phyloP scores from a whole-genome alignment of 2,113 vertebrate species.

The Corythaeola cristata region DNA sequence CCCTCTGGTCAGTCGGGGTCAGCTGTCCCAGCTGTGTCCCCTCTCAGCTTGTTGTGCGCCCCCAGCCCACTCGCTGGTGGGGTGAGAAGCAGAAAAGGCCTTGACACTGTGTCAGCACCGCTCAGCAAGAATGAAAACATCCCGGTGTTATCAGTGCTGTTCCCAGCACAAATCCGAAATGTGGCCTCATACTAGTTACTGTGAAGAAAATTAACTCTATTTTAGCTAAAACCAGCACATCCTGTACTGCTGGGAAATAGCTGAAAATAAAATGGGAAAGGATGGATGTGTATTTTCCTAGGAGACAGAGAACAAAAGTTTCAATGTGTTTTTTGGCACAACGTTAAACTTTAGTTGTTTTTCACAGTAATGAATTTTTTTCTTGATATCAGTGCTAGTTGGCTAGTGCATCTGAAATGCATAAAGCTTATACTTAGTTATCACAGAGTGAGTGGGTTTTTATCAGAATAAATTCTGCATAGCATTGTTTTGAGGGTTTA shows the following conservation, averaged over 20 bases:
- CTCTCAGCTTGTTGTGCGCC: no score
- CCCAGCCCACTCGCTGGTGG: no score
- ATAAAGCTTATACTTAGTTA: not conserved
- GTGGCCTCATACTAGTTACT: no score
- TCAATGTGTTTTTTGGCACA: fast-evolving
- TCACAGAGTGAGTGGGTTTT: not conserved
- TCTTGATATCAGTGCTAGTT: fast-evolving
- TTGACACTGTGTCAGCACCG: no score
- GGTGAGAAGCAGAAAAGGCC: no score
- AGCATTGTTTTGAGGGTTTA: not conserved
- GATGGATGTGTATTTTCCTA: fast-evolving
- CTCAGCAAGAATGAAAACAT: no score
- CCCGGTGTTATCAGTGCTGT: no score
- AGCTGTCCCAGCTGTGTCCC: no score
- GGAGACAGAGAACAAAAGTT: fast-evolving
- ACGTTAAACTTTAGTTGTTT: fast-evolving
- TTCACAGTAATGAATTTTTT: not conserved
- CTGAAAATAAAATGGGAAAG: fast-evolving
- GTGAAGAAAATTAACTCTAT: no score
- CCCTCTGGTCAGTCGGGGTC: no score
- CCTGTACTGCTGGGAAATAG: fast-evolving
- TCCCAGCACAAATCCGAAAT: no score
- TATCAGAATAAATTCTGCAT: not conserved
- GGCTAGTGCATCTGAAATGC: not conserved
- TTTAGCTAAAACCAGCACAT: no score